Base-by-base conservation (phyloP, 2,888 invertebrate species). In the Trachelus tabidus region DNA sequence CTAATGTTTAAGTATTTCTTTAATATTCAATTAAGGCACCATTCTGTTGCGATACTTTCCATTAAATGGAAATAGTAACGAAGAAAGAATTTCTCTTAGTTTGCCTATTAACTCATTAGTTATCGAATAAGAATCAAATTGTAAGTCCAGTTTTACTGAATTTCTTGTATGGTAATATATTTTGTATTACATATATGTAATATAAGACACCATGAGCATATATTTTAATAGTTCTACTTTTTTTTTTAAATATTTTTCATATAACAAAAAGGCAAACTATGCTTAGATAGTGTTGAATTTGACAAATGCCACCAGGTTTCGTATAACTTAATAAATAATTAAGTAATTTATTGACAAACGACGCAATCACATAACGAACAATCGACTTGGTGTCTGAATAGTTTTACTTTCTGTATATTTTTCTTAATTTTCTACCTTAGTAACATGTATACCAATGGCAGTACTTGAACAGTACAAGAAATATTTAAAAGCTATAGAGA, bases 401-500 rank as follows among this genome's bases (percentile, higher is more conserved):
- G 2, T 56, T 6, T 56, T 56, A 56, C 56, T 56, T 56, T 23
- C 56, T 56, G 56, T 56, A 56, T 76, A 34, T 68, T 73, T 71
- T 71, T 34, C 37, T 37, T 76, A 76, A n/a, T 23, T 34, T 76
- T 69, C 15, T 68, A 15, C 15, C 35, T 73, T 34, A 74, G 31
- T 68, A 75, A 75, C 30, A 34, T 34, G 35, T 75, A 69, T 76
- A 56, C 69, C 33, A 76, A 69, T 76, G 37, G 69, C 68, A 76
- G 68, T 40, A 56, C 71, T 69, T 56, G 71, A 76, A 73, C 9
- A 73, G 30, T 23, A 73, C 34, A 73, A 75, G n/a, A 68, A 68
- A 75, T 68, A 34, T 12, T 69, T 69, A n/a, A 69, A 35, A 75
- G 56, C 30, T 30, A 75, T 56, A 30, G 35, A 75, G 56, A 76